Base-by-base conservation (phyloP, 2,888 invertebrate species). In the Philereme transversata region DNA sequence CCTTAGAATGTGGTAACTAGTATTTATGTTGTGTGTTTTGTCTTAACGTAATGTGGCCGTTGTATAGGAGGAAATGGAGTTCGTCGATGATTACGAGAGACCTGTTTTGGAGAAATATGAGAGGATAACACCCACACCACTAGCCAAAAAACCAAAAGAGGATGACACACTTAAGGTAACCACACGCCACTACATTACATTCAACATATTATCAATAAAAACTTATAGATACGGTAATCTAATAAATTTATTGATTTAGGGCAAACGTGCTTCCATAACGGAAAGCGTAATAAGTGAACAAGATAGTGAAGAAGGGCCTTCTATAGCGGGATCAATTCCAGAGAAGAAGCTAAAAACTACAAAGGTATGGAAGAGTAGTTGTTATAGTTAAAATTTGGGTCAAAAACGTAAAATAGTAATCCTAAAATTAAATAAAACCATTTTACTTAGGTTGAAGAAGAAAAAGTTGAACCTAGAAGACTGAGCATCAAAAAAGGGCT, bases 51-150 rank as follows among this genome's bases (percentile, higher is more conserved):
- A 79, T 78, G 88, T 88, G 87, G 64, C 84, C 72, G 85, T 87
- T 86, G 73, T 83, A 74, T 91, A 92, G 92, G 92, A 87, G 62
- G 81, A 81, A 80, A 75, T 91, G 82, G 92, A 93, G 78, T 92
- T 93, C 79, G 89, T 91, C 78, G 95, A 95, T 54, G 96, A 97
- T 90, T 97, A 97, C 85, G 96, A 96, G 82, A 93, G 96, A 75
- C 95, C 96, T 3, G 95, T 94, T 53, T 90, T 96, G 79, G 96
- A 96, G 86, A 95, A 94, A 87, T 96, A 95, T 76, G 95, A 95
- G 88, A 94, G 92, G 77, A 82, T 93, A 73, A 86, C 92, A 84
- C 92, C 92, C 53, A 93, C 93, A 77, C 92, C 93, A 74, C 83
- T 91, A 51, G 88, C 87, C 82, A 93, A 93, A 90, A 92, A 87